Conservation (phyloP, 2,888 invertebrate species). For the Encarsia formosa region DNA sequence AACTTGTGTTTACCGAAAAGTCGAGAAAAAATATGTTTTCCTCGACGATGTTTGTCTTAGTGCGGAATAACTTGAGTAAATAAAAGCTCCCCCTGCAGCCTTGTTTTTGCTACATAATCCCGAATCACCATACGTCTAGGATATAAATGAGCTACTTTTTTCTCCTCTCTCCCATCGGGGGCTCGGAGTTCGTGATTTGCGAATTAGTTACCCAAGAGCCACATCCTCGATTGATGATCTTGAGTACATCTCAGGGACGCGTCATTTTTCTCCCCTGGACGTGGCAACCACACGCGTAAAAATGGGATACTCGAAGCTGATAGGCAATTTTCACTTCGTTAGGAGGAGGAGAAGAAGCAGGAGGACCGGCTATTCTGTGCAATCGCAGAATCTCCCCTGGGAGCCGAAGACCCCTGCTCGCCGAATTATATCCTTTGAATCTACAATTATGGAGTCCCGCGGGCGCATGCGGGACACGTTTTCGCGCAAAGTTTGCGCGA, state of each 20-base stretch:
- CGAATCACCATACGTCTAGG: slow-evolving; percentile 13
- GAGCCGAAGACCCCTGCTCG: slow-evolving; percentile 18
- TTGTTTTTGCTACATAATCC: no score
- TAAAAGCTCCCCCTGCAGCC: no score
- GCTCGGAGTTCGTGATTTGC: slow-evolving; percentile 15
- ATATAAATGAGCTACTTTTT: no score
- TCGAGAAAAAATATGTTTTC: no score
- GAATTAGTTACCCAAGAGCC: slow-evolving; percentile 22
- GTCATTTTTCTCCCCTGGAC: not conserved
- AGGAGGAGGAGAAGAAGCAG: slow-evolving; percentile 20
- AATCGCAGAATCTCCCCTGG: slow-evolving; percentile 27
- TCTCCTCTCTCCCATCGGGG: not conserved
- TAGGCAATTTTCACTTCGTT: slow-evolving; percentile 48
- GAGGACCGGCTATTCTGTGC: slow-evolving; percentile 16
- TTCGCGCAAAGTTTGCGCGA: slow-evolving; percentile 47
- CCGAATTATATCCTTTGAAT: slow-evolving; percentile 51
- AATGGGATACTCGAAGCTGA: no score
- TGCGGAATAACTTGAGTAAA: no score
- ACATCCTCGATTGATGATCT: not conserved
- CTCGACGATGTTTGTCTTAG: no score
- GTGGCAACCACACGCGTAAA: slow-evolving; percentile 15
- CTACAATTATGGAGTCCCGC: slow-evolving; percentile 48
- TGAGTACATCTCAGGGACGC: not conserved
- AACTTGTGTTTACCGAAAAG: no score
- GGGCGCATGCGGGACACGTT: slow-evolving; percentile 45